Evolutionary conservation across 2,797 vertebrate genomes (phyloP), one percentile per base, ranked within the genome.

Genomic region (Ctenopoma multispine): DNA sequence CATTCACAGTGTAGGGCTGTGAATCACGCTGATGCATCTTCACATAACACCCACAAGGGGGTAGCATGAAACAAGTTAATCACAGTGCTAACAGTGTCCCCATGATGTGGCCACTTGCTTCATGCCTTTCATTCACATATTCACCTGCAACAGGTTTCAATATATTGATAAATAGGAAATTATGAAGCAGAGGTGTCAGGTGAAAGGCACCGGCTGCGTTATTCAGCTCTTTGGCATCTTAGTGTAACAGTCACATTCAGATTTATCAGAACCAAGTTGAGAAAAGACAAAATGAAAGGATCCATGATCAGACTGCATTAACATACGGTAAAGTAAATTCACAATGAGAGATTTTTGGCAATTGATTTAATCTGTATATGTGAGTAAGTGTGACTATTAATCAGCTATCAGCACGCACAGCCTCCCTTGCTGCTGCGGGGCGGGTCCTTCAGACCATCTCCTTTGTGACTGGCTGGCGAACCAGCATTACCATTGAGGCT

Each of bases 351-450:
- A 63, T 55, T 51, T 85, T 58, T 75, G 71, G 76, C 62, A 59
- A 64, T 55, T 74, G 14, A 27, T 53, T 51, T 41, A 23, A 56
- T 63, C 20, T 78, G 9, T 60, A 57, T 65, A 12, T 36, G 38
- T 70, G 43, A 56, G 38, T 68, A 34, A 46, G 58, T 31, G 55
- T 41, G 23, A 40, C 11, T 38, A 5, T 56, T 36, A 15, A 53
- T 67, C 41, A 29, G 18, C 21, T 4, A 83, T 93, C 95, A 97
- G 90, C 96, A 97, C 47, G 94, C 82, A 23, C 96, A 98, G 80
- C 92, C 85, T 11, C 91, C 77, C 84, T 89, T 88, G 31, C 81
- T 86, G 17, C 83, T 55, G 0, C 74, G 75, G 15, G 92, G 77
- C 12, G 79, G 24, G n/a, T 96, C 95, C 46, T 92, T 92, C 59